A percentile compares a stretch with the other conserved stretches of the same genome.
Conservation (phyloP, 2,888 invertebrate species). For the Agrochola litura region DNA sequence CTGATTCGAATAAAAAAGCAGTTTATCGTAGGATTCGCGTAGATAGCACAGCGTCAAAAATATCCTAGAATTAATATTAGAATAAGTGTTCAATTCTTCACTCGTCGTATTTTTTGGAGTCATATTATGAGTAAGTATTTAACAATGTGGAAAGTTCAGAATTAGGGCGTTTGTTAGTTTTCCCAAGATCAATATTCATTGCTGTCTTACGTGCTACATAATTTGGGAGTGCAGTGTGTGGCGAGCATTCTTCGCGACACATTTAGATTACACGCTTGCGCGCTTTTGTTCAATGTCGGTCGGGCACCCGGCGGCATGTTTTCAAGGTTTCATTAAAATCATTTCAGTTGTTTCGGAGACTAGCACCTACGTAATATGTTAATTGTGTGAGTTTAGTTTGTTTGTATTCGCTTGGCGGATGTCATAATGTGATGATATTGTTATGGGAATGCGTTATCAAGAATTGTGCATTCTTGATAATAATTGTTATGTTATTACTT, state of each 20-base stretch:
- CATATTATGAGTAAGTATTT: neutral
- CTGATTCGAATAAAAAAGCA: neutral
- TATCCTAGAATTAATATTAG: neutral
- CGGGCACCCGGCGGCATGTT: slow-evolving; percentile 50
- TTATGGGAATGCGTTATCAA: neutral
- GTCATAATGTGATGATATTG: slow-evolving; percentile 1
- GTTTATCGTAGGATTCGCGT: neutral
- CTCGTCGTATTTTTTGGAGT: neutral
- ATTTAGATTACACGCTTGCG: slow-evolving; percentile 57
- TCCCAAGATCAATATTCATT: slow-evolving; percentile 43
- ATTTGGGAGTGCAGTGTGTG: slow-evolving; percentile 46
- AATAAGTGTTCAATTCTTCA: neutral
- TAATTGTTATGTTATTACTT: neutral
- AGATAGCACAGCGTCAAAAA: neutral
- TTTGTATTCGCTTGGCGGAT: slow-evolving; percentile 25
- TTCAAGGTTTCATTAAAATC: slow-evolving; percentile 64
- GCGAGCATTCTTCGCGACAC: slow-evolving; percentile 55
- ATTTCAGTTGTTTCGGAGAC: slow-evolving; percentile 60
- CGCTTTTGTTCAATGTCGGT: slow-evolving; percentile 60
- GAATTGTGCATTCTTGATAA: neutral
- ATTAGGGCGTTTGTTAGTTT: slow-evolving; percentile 20
- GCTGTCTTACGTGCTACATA: slow-evolving; percentile 33
- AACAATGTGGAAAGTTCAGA: slow-evolving; percentile 7
- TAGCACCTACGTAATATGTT: slow-evolving; percentile 46
- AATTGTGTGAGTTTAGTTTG: slow-evolving; percentile 26